A percentile compares a stretch with the other conserved stretches of the same genome.
These are phyloP conservation scores for Psittacus erithacus DNA, from an alignment of 2,113 vertebrate species.

Conservation along the genomic window DNA sequence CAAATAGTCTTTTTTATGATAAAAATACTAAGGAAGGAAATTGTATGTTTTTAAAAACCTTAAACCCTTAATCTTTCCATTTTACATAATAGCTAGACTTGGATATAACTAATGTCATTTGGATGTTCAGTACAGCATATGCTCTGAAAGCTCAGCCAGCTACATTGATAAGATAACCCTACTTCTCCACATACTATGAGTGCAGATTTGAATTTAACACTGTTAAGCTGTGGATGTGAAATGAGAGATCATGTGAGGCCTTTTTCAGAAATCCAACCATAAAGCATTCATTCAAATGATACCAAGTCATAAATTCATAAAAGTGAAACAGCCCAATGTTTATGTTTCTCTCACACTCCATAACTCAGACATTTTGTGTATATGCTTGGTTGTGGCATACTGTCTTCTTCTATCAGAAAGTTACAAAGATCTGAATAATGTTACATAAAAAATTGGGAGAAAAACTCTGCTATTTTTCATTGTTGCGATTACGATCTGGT, in stretches of 20 bases:
- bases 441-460: conserved; percentile 31
- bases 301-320: conserved; percentile 47
- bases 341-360: conserved; percentile 34
- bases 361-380: conserved; percentile 39
- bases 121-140: conserved; percentile 37
- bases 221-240: conserved; percentile 25
- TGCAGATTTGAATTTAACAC: conserved; percentile 46
- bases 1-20: not conserved
- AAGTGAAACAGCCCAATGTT: conserved; percentile 36
- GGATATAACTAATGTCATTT: conserved; percentile 39
- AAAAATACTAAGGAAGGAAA: not conserved
- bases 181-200: not conserved
- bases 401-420: conserved; percentile 23
- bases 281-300: conserved; percentile 34
- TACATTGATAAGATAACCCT: conserved; percentile 40
- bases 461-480: conserved; percentile 48
- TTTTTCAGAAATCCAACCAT: conserved; percentile 18
- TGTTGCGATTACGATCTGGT: not conserved
- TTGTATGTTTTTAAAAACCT: conserved; percentile 13
- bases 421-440: conserved; percentile 44
- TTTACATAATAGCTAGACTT: conserved; percentile 4
- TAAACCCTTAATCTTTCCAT: conserved; percentile 11
- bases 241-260: conserved; percentile 12
- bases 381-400: conserved; percentile 36
- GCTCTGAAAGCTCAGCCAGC: conserved; percentile 25